Evolutionary conservation across 2,113 vertebrate species (phyloP).

Genomic region (Gopherus flavomarginatus): DNA sequence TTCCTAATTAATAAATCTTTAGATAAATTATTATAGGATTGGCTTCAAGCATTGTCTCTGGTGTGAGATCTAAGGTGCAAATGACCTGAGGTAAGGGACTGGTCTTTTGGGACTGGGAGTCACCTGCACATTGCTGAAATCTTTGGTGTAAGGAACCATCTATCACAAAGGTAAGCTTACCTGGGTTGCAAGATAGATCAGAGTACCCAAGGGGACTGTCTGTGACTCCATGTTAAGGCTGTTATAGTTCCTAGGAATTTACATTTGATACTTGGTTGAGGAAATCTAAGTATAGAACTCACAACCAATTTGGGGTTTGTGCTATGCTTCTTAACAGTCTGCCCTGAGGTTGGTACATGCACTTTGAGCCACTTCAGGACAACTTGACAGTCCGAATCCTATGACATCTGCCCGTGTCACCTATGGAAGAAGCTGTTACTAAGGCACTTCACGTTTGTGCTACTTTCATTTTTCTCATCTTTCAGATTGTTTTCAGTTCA

Average conservation of each 20-base stretch:
- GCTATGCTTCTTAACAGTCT: not conserved
- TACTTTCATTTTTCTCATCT: not conserved
- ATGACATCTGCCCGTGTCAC: slow-evolving; percentile 2
- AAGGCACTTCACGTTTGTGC: not conserved
- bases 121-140: no score
- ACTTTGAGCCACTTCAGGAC: not conserved
- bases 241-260: not conserved
- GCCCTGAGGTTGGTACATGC: not conserved
- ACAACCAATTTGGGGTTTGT: not conserved
- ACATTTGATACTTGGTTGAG: not conserved
- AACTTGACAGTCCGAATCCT: slow-evolving; percentile 32
- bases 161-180: no score
- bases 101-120: no score
- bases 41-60: no score
- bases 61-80: no score
- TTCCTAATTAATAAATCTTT: no score
- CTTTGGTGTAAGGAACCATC: no score
- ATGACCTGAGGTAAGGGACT: no score
- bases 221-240: not conserved
- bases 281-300: not conserved
- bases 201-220: no score
- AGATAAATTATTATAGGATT: no score
- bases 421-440: not conserved
- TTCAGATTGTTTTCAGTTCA: not conserved
- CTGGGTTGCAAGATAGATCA: no score